These are phyloP conservation scores for Cetonia aurata DNA, from an alignment of 2,888 invertebrate genomes.

Conservation along the genomic window DNA sequence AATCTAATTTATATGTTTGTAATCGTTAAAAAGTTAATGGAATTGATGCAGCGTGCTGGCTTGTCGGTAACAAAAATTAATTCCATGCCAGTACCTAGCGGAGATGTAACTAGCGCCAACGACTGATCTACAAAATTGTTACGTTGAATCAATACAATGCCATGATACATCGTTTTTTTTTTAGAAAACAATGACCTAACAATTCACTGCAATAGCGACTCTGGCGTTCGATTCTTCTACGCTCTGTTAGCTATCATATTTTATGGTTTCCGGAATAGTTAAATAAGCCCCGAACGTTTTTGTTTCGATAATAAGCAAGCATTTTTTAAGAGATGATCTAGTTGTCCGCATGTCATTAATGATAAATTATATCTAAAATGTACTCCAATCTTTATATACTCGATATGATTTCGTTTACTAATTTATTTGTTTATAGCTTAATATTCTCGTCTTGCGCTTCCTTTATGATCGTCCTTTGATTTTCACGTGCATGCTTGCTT, in stretches of 20 bases:
- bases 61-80: conserved; percentile 12
- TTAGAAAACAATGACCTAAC: conserved; percentile 15
- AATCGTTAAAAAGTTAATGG: conserved; percentile 21
- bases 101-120: conserved; percentile 4
- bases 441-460: conserved; percentile 17
- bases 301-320: neutral
- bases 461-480: conserved; percentile 8
- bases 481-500: neutral
- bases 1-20: conserved; percentile 18
- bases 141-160: conserved; percentile 3
- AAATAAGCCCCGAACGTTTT: conserved; percentile 12
- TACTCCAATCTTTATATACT: conserved; percentile 1
- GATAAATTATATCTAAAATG: conserved; percentile 26
- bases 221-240: neutral
- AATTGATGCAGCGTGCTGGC: neutral
- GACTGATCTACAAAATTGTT: conserved; percentile 9
- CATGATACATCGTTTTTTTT: conserved; percentile 20
- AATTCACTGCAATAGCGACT: neutral
- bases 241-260: neutral
- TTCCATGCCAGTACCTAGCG: conserved; percentile 12
- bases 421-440: conserved; percentile 16
- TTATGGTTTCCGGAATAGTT: conserved; percentile 6
- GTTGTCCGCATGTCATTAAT: conserved; percentile 20
- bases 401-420: conserved; percentile 11
- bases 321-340: conserved; percentile 15